Evolutionary conservation across 2,888 invertebrate species (phyloP).

Genomic region (Cephus spinipes): DNA sequence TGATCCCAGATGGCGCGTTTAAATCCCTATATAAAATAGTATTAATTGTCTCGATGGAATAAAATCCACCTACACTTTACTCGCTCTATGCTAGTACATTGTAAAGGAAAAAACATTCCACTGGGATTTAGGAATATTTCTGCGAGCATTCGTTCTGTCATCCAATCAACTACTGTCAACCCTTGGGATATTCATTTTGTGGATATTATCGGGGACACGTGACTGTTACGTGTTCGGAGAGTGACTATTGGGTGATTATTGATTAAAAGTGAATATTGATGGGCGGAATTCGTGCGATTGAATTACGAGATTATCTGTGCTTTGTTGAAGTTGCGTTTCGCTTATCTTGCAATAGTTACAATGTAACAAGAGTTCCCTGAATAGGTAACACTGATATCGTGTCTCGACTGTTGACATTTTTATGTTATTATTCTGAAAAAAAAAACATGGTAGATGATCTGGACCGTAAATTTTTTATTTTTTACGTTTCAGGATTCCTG

Average conservation of each 20-base stretch:
- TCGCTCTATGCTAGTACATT: not conserved
- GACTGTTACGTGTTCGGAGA: not conserved
- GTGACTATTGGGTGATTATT: not conserved
- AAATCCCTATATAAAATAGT: not conserved
- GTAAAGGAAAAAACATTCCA: not conserved
- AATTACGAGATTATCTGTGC: not conserved
- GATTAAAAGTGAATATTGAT: not conserved
- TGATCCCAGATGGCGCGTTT: not conserved
- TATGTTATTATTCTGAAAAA: too few species aligned
- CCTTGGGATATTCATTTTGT: not conserved
- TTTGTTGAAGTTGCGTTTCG: not conserved
- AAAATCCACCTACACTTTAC: not conserved
- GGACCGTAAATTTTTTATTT: too few species aligned
- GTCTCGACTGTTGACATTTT: not conserved
- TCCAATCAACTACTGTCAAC: not conserved
- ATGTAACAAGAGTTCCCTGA: not conserved
- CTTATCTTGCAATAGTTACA: not conserved
- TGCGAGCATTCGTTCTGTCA: not conserved
- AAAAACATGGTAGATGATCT: too few species aligned
- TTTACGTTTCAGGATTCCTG: too few species aligned
- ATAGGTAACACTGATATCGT: not conserved
- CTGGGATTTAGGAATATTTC: not conserved
- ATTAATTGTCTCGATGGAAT: not conserved
- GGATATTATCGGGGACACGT: not conserved
- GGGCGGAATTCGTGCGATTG: not conserved